Conservation (phyloP, 2,888 invertebrate genomes). For the Drosophila hamatofila region DNA sequence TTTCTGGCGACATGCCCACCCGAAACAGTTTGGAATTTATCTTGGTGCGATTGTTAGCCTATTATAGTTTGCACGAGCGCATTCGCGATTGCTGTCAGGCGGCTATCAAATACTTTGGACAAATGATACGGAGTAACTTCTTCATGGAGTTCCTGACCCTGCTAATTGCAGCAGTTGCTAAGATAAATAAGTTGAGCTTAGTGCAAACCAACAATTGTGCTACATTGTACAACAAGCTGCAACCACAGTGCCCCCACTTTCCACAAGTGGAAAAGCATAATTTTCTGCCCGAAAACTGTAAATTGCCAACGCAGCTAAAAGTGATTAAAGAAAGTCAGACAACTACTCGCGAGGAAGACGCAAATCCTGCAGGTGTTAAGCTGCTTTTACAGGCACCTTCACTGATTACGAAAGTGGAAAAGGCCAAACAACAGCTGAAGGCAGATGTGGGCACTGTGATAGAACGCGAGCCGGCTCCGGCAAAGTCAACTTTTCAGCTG, state of each 20-base stretch:
- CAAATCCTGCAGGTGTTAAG: background rate
- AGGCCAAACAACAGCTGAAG: conserved; percentile 47
- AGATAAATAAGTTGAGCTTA: conserved; percentile 69
- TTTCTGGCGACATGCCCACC: conserved; percentile 73
- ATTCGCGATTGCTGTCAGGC: conserved; percentile 75
- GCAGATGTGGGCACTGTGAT: conserved; percentile 66
- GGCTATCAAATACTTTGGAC: conserved; percentile 77
- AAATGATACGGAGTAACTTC: conserved; percentile 75
- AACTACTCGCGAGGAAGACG: conserved; percentile 26
- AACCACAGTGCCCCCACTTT: conserved; percentile 62
- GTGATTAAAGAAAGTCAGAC: background rate
- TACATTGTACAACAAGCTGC: conserved; percentile 67
- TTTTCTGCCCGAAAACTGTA: conserved; percentile 51
- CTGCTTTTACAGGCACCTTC: conserved; percentile 28
- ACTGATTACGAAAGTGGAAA: conserved; percentile 55
- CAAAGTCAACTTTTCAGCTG: conserved; percentile 51
- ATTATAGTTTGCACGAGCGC: conserved; percentile 74
- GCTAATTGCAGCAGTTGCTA: conserved; percentile 78
- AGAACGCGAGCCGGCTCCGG: conserved; percentile 20
- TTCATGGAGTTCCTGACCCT: conserved; percentile 82
- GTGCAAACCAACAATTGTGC: conserved; percentile 64
- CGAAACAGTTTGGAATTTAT: conserved; percentile 77
- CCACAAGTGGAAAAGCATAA: conserved; percentile 64
- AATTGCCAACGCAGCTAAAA: conserved; percentile 58
- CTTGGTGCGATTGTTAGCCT: conserved; percentile 72